Percentiles rank a stretch among this genome's conserved stretches.
Evolutionary conservation across 2,888 invertebrate species (phyloP).

Genomic region (Taphrorychus bicolor): DNA sequence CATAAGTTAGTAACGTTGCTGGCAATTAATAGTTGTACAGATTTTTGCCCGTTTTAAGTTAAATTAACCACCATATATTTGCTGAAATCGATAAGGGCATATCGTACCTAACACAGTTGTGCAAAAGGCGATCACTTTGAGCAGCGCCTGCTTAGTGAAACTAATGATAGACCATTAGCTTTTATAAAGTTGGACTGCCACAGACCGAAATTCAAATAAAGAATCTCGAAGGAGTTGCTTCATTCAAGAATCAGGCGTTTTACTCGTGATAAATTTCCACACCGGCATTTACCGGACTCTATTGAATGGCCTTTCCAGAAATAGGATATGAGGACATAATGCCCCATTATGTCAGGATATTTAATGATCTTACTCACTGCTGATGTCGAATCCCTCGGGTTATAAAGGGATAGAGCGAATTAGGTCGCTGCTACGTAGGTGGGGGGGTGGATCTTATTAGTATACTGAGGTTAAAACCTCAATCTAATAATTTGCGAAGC

Average conservation of each 20-base stretch:
- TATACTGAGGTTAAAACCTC: too few species aligned
- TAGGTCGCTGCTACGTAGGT: constrained; percentile 11
- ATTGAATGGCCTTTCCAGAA: constrained; percentile 28
- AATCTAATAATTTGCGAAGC: too few species aligned
- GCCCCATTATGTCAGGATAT: constrained; percentile 35
- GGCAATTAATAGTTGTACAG: too few species aligned
- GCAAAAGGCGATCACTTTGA: not conserved
- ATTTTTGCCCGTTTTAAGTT: too few species aligned
- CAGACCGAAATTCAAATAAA: constrained; percentile 11
- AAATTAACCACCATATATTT: not conserved
- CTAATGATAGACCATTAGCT: not conserved
- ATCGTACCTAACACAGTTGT: not conserved
- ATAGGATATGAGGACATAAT: constrained; percentile 39
- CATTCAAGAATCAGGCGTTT: constrained; percentile 13
- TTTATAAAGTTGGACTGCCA: not conserved
- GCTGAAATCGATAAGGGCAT: not conserved
- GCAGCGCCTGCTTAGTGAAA: not conserved
- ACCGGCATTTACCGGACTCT: constrained; percentile 27
- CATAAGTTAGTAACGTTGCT: too few species aligned
- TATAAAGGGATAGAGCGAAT: constrained; percentile 14
- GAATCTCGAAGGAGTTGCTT: constrained; percentile 9
- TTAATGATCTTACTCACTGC: constrained; percentile 32
- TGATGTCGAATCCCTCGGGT: constrained; percentile 10
- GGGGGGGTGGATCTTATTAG: too few species aligned
- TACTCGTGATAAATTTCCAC: constrained; percentile 30